These are phyloP conservation scores for Crypturellus undulatus DNA, from an alignment of 2,113 vertebrate genomes.

Conservation along the genomic window DNA sequence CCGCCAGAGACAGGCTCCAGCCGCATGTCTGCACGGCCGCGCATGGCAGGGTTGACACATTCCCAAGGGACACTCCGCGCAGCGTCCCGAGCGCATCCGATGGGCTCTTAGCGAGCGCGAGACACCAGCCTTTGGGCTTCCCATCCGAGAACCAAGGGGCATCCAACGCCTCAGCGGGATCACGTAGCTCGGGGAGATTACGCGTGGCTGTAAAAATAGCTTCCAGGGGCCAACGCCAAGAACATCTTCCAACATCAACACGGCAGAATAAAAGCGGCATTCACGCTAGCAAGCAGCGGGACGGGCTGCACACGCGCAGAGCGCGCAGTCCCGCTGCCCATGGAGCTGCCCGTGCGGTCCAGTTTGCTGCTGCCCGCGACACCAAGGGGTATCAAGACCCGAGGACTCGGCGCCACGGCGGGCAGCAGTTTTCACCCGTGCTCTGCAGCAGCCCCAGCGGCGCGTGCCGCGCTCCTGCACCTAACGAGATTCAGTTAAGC, in stretches of 20 bases:
- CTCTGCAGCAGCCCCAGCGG: not conserved
- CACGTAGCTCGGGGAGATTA: not conserved
- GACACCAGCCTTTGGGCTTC: fast-evolving
- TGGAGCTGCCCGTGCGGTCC: not conserved
- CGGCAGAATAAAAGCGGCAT: not conserved
- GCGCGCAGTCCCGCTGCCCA: not conserved
- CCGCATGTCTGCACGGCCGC: conserved; percentile 19
- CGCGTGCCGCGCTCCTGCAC: not conserved
- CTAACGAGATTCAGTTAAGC: conserved; percentile 61
- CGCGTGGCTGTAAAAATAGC: conserved; percentile 21
- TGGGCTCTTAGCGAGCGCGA: fast-evolving
- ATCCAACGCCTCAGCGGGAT: not conserved
- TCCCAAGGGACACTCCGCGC: not conserved
- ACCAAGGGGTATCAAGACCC: not conserved
- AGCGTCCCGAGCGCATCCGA: fast-evolving
- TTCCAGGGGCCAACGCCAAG: not conserved
- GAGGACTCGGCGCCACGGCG: not conserved
- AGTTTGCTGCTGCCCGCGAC: not conserved
- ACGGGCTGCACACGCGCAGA: not conserved
- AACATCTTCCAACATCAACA: conserved; percentile 36
- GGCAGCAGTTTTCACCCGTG: not conserved
- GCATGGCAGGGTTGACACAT: not conserved
- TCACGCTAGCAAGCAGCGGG: not conserved
- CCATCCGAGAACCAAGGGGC: not conserved
- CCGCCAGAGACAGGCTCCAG: conserved; percentile 46